These are phyloP conservation scores for Campoletis raptor DNA, from an alignment of 2,888 invertebrate genomes.

Conservation along the genomic window DNA sequence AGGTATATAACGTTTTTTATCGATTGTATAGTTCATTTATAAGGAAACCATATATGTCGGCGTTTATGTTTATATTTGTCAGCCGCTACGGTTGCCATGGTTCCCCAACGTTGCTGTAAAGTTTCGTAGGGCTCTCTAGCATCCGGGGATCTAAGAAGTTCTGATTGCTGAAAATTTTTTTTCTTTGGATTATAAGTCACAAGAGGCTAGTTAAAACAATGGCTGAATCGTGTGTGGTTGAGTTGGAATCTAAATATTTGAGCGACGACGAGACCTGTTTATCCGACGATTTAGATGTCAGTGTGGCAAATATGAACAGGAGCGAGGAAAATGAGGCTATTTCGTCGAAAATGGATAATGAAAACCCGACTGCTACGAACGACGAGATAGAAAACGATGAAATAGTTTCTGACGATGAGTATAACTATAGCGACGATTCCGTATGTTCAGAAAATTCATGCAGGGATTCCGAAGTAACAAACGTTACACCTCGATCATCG, in stretches of 20 bases:
- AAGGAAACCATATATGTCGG: background rate
- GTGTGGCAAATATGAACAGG: slow-evolving; percentile 66
- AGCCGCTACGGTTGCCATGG: slow-evolving; percentile 54
- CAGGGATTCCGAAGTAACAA: slow-evolving; percentile 74
- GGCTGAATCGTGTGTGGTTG: slow-evolving; percentile 32
- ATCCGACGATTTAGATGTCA: slow-evolving; percentile 66
- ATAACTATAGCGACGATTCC: slow-evolving; percentile 77
- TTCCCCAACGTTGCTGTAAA: slow-evolving; percentile 38
- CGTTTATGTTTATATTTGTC: slow-evolving; percentile 32
- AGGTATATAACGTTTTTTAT: background rate
- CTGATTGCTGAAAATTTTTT: background rate
- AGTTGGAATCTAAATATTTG: slow-evolving; percentile 36
- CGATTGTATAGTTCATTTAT: background rate
- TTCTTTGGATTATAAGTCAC: background rate
- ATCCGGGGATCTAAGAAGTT: background rate
- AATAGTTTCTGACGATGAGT: slow-evolving; percentile 72
- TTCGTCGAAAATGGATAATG: slow-evolving; percentile 66
- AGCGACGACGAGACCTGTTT: slow-evolving; percentile 48
- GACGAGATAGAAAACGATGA: slow-evolving; percentile 35
- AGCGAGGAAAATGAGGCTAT: slow-evolving; percentile 63
- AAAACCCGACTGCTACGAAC: slow-evolving; percentile 37
- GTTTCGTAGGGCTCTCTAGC: slow-evolving; percentile 17
- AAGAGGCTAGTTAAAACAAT: slow-evolving; percentile 21
- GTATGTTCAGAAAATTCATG: slow-evolving; percentile 76
- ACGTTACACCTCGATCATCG: slow-evolving; percentile 73